These are phyloP conservation scores for Mimumesa dahlbomi DNA, from an alignment of 2,888 invertebrate genomes.

Conservation along the genomic window DNA sequence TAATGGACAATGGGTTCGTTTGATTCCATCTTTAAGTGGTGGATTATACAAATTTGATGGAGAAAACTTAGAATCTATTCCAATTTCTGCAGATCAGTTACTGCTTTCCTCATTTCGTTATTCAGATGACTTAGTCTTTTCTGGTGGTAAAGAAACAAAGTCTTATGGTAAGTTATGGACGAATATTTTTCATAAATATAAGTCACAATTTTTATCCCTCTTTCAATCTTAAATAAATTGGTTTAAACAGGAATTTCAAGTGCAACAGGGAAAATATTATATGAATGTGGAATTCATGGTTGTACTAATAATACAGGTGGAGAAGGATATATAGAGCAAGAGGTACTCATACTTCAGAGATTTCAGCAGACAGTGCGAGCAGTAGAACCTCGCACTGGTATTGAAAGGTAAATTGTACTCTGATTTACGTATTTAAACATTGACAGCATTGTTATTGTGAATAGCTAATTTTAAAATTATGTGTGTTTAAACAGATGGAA, in stretches of 20 bases:
- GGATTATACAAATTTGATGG: conserved; percentile 96
- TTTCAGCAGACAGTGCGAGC: conserved; percentile 94
- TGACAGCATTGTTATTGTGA: neutral
- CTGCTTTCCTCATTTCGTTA: conserved; percentile 93
- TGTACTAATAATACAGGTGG: conserved; percentile 87
- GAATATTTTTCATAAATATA: no score
- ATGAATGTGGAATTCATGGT: conserved; percentile 88
- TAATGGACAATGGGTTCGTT: conserved; percentile 91
- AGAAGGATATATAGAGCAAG: conserved; percentile 79
- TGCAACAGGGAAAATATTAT: conserved; percentile 86
- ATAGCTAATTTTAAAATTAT: neutral
- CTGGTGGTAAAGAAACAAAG: conserved; percentile 93
- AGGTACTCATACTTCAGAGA: conserved; percentile 89
- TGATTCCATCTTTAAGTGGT: conserved; percentile 96
- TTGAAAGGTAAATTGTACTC: conserved; percentile 87
- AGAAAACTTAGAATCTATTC: conserved; percentile 91
- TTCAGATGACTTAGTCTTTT: conserved; percentile 91
- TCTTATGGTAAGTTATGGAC: conserved; percentile 86
- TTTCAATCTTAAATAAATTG: no score
- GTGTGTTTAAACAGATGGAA: conserved; percentile 88
- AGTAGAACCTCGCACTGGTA: conserved; percentile 91
- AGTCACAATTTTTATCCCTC: no score
- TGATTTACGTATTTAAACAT: no score
- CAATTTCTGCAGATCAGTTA: conserved; percentile 92
- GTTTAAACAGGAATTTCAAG: conserved; percentile 84